Conservation (phyloP, 1,140 invertebrate genomes). For the Anagrus nilaparvatae region DNA sequence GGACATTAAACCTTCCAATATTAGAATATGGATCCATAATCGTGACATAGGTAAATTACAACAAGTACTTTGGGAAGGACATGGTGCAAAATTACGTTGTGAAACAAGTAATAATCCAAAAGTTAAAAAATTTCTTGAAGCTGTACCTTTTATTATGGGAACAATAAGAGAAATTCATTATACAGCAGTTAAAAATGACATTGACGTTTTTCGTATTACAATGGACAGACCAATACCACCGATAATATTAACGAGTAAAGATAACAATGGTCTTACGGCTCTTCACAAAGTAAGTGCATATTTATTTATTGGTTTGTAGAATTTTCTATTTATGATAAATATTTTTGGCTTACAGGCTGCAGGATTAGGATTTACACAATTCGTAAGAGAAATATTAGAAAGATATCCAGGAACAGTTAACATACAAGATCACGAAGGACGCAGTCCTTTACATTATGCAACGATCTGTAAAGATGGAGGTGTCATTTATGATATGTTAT, state of each 20-base stretch:
- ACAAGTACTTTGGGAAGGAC: constrained; percentile 77
- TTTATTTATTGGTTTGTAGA: constrained; percentile 1
- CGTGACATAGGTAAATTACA: constrained; percentile 72
- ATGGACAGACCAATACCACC: constrained; percentile 59
- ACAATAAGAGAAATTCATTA: constrained; percentile 73
- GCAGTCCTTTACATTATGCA: constrained; percentile 86
- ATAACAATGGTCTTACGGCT: constrained; percentile 66
- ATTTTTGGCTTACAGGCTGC: constrained; percentile 54
- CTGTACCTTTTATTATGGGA: constrained; percentile 79
- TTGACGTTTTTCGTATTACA: constrained; percentile 57
- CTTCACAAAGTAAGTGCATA: constrained; percentile 63
- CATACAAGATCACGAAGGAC: constrained; percentile 66
- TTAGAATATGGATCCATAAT: constrained; percentile 87
- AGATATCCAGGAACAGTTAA: constrained; percentile 58
- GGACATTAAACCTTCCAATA: constrained; percentile 73
- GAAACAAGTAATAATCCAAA: constrained; percentile 74
- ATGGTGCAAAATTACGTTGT: constrained; percentile 65
- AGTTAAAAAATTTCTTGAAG: constrained; percentile 71
- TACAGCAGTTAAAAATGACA: constrained; percentile 63
- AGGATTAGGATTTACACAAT: constrained; percentile 61
- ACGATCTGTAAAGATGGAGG: constrained; percentile 63
- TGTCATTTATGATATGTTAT: constrained; percentile 60
- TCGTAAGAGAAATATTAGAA: constrained; percentile 62
- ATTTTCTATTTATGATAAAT: constrained; percentile 6
- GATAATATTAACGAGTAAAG: constrained; percentile 66